Evolutionary conservation across 2,113 vertebrate genomes (phyloP).

Genomic region (Nerophis ophidion): DNA sequence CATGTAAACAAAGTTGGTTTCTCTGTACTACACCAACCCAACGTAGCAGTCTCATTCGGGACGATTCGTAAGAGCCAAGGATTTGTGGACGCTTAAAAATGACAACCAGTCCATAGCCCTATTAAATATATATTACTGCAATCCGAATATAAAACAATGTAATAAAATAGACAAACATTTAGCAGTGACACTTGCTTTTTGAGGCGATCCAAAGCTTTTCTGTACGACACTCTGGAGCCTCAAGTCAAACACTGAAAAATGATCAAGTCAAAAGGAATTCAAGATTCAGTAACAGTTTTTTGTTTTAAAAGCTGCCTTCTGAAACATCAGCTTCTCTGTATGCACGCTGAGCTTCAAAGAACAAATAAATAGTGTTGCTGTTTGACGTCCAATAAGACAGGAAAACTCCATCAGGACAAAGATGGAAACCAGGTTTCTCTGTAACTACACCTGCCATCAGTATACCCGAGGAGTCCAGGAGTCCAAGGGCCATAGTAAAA

Average conservation of each 20-base stretch:
- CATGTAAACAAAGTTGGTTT: conserved; percentile 91
- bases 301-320: conserved; percentile 79
- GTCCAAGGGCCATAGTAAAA: conserved; percentile 37
- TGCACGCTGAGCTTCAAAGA: conserved; percentile 81
- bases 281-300: conserved; percentile 44
- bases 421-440: conserved; percentile 79
- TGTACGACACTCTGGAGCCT: conserved; percentile 82
- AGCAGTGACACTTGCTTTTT: conserved; percentile 60
- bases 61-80: conserved; percentile 40
- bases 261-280: conserved; percentile 63
- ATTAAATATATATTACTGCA: conserved; percentile 28
- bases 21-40: conserved; percentile 96
- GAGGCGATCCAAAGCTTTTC: conserved; percentile 81
- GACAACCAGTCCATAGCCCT: conserved; percentile 42
- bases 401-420: conserved; percentile 43
- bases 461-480: conserved; percentile 60
- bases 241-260: conserved; percentile 71
- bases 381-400: conserved; percentile 73
- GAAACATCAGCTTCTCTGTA: conserved; percentile 86
- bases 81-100: conserved; percentile 31
- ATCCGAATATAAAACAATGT: conserved; percentile 33
- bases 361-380: conserved; percentile 83
- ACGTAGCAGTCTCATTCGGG: conserved; percentile 57
- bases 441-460: conserved; percentile 80
- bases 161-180: conserved; percentile 55